Percentiles rank a stretch among this genome's conserved stretches.
These are phyloP conservation scores for Tiliqua scincoides DNA, from an alignment of 2,113 vertebrate genomes.

Conservation along the genomic window DNA sequence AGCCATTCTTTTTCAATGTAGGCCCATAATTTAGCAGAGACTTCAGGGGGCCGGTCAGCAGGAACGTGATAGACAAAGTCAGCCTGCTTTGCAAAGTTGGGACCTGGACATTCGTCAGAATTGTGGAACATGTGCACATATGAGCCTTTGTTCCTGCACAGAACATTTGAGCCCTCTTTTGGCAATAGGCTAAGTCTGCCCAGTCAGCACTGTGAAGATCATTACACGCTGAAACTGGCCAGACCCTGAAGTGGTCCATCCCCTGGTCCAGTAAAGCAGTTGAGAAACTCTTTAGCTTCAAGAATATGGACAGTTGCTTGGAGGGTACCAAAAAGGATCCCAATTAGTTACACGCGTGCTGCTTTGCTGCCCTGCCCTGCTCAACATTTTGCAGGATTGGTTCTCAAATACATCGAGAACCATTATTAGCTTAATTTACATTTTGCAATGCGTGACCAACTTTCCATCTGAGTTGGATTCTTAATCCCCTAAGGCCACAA, in stretches of 20 bases:
- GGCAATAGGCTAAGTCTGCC: background rate
- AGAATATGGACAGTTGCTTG: background rate
- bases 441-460: slow-evolving; percentile 5
- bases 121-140: background rate
- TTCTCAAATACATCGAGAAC: slow-evolving; percentile 32
- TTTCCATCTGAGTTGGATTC: slow-evolving; percentile 39
- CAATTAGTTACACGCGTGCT: background rate
- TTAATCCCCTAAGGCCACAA: slow-evolving; percentile 35
- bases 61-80: background rate
- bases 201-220: slow-evolving; percentile 24
- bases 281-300: background rate
- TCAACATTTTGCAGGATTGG: background rate
- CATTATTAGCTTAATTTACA: slow-evolving; percentile 36
- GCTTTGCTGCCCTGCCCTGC: background rate
- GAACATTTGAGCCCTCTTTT: background rate
- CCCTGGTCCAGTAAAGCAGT: background rate
- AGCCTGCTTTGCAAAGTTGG: background rate
- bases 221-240: background rate
- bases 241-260: background rate
- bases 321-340: background rate
- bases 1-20: background rate
- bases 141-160: background rate
- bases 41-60: background rate
- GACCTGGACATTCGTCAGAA: background rate
- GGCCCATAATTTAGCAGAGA: background rate